Evolutionary conservation across 2,797 vertebrate species (phyloP).

Genomic region (Gouania willdenowi): DNA sequence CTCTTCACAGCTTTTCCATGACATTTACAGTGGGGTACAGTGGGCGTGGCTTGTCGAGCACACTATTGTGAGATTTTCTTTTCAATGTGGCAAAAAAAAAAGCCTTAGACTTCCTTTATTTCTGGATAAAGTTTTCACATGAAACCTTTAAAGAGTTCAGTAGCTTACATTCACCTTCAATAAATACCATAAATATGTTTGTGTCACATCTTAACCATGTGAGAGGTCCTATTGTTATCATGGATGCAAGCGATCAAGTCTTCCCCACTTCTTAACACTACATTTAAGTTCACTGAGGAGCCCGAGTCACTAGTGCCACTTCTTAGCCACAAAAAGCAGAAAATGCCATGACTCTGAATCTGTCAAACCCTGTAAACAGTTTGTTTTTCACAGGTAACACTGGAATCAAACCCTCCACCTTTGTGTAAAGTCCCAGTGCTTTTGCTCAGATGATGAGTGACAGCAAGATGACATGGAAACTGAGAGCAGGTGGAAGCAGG

Average conservation of each 20-base stretch:
- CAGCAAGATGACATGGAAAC: slow-evolving; percentile 83
- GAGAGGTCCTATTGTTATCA: slow-evolving; percentile 44
- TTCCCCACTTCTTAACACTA: slow-evolving; percentile 27
- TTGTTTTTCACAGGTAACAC: slow-evolving; percentile 26
- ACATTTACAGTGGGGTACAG: slow-evolving; percentile 64
- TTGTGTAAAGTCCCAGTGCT: slow-evolving; percentile 66
- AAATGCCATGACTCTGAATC: slow-evolving; percentile 30
- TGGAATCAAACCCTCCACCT: slow-evolving; percentile 50
- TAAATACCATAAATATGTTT: slow-evolving; percentile 84
- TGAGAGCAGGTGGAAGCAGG: slow-evolving; percentile 65
- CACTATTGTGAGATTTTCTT: slow-evolving; percentile 73
- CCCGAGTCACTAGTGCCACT: slow-evolving; percentile 35
- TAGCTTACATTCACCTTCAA: slow-evolving; percentile 85
- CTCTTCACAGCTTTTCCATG: slow-evolving; percentile 65
- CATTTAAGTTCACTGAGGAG: slow-evolving; percentile 36
- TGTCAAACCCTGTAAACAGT: slow-evolving; percentile 57
- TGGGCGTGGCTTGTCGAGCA: slow-evolving; percentile 63
- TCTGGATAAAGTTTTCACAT: slow-evolving; percentile 47
- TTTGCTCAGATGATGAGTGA: slow-evolving; percentile 80
- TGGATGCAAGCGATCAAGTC: slow-evolving; percentile 39
- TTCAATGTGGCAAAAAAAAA: slow-evolving; percentile 63
- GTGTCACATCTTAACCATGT: slow-evolving; percentile 47
- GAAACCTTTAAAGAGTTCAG: slow-evolving; percentile 66
- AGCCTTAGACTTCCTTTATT: slow-evolving; percentile 56
- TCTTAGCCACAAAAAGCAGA: slow-evolving; percentile 41